These are phyloP conservation scores for Carduelis carduelis DNA, from an alignment of 2,797 vertebrate species.

Conservation along the genomic window DNA sequence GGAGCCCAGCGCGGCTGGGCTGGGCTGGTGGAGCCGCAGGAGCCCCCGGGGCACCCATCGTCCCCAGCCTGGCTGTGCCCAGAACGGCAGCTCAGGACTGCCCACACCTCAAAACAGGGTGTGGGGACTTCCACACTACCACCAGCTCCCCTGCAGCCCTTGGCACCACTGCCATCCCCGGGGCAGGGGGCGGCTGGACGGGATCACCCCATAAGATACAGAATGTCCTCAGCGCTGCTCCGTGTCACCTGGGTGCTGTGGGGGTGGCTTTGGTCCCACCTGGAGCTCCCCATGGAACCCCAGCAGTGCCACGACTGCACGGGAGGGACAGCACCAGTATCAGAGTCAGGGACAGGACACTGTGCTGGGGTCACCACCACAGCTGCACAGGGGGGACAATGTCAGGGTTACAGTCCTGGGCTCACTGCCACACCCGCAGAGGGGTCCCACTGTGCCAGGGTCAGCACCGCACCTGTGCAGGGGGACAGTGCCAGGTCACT, in stretches of 20 bases:
- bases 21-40: background rate
- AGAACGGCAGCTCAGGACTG: background rate
- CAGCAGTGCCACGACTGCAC: background rate
- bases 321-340: background rate
- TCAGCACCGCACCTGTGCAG: background rate
- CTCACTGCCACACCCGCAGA: background rate
- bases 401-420: background rate
- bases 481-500: background rate
- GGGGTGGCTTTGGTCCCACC: background rate
- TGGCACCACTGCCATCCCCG: fast-evolving
- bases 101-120: background rate
- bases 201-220: fast-evolving
- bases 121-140: fast-evolving
- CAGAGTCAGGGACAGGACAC: background rate
- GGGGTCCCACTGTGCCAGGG: no score
- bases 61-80: background rate
- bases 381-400: fast-evolving
- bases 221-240: background rate
- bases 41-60: background rate
- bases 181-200: background rate
- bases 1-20: background rate
- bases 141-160: background rate
- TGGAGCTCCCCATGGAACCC: background rate
- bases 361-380: fast-evolving
- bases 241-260: fast-evolving